Evolutionary conservation across 1,140 invertebrate genomes (phyloP).

Genomic region (Drosophila nikananu): DNA sequence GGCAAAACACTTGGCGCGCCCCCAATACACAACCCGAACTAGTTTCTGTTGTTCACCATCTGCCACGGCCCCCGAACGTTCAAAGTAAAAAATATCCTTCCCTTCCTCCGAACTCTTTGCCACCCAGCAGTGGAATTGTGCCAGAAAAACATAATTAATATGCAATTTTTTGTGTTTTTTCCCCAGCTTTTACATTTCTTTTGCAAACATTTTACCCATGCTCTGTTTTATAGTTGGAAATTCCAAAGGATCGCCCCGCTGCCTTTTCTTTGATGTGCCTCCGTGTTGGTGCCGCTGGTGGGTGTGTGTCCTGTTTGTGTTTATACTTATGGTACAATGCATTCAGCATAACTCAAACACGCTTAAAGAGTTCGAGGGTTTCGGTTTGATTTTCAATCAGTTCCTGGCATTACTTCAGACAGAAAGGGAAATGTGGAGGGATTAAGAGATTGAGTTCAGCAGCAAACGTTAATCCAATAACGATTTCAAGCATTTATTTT

Average conservation of each 20-base stretch:
- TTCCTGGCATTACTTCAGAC: constrained; percentile 25
- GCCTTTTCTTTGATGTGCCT: constrained; percentile 63
- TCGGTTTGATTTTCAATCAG: constrained; percentile 78
- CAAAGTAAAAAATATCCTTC: constrained; percentile 55
- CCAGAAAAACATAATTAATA: constrained; percentile 83
- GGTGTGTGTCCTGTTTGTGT: constrained; percentile 46
- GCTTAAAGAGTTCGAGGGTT: constrained; percentile 71
- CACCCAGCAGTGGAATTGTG: constrained; percentile 65
- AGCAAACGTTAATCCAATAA: neutral
- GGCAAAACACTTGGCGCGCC: constrained; percentile 74
- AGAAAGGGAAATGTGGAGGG: constrained; percentile 2
- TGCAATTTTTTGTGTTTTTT: constrained; percentile 78
- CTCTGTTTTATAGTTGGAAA: constrained; percentile 53
- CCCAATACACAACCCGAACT: constrained; percentile 67
- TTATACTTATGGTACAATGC: constrained; percentile 79
- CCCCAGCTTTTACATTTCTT: constrained; percentile 52
- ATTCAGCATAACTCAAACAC: constrained; percentile 77
- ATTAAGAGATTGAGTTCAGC: neutral
- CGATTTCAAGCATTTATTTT: neutral
- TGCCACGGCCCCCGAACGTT: constrained; percentile 39
- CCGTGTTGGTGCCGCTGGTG: constrained; percentile 12
- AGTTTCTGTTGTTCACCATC: constrained; percentile 35
- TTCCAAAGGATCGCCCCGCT: constrained; percentile 43
- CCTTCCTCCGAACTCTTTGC: constrained; percentile 14
- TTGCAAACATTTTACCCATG: constrained; percentile 53